Conservation (phyloP, 2,113 vertebrate species). For the Tiliqua scincoides region DNA sequence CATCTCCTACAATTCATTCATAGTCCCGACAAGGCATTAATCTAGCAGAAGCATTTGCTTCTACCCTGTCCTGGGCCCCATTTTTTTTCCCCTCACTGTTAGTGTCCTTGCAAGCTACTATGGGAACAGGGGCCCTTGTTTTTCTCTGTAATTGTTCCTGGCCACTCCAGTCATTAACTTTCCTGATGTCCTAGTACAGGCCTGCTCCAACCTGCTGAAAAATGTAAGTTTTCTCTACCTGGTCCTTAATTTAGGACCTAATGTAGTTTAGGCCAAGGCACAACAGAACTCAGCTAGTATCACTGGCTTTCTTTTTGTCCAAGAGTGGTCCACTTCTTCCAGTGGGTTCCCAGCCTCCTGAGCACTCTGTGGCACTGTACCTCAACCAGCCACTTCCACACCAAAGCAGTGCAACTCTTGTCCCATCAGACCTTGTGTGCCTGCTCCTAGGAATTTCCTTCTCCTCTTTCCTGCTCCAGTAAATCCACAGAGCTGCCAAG, state of each 20-base stretch:
- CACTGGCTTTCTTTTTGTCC: neutral
- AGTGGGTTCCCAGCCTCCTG: neutral
- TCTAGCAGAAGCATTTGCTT: neutral
- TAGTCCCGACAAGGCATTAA: neutral
- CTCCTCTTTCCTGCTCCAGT: too few species aligned
- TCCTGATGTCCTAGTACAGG: neutral
- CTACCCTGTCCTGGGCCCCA: neutral
- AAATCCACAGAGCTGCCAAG: neutral
- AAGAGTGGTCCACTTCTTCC: neutral
- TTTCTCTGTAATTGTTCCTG: neutral
- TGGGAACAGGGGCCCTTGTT: neutral
- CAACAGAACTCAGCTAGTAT: neutral
- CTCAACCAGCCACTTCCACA: constrained; percentile 13
- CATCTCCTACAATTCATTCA: neutral
- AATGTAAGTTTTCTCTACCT: neutral
- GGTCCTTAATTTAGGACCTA: neutral
- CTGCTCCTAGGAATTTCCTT: neutral
- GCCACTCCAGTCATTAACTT: neutral
- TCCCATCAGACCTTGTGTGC: too few species aligned
- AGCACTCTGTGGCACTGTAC: neutral
- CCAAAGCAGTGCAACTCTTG: neutral
- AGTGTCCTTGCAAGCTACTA: neutral
- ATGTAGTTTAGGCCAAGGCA: neutral
- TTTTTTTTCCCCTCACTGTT: neutral
- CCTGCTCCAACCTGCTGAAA: neutral